Conservation (phyloP, 2,888 invertebrate genomes). For the Rhaphigaster nebulosa region DNA sequence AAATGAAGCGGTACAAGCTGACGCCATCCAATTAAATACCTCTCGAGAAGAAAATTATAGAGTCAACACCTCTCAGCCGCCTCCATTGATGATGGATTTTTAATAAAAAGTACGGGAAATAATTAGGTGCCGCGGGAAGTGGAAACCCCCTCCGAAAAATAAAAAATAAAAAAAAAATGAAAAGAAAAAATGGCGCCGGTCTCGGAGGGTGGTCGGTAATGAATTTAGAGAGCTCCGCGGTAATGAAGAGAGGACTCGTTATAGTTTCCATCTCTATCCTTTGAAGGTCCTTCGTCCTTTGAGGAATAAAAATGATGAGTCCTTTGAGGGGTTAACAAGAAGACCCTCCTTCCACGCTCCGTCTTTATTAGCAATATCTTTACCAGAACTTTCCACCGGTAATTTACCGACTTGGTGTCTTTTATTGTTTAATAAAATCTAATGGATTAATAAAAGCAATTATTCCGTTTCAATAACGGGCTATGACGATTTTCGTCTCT, state of each 20-base stretch:
- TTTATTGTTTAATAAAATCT: constrained; percentile 13
- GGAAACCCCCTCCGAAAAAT: background rate
- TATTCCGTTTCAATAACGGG: background rate
- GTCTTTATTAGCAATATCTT: constrained; percentile 48
- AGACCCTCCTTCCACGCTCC: background rate
- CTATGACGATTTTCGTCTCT: background rate
- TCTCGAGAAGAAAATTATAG: constrained; percentile 22
- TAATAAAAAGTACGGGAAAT: constrained; percentile 43
- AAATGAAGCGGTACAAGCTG: constrained; percentile 39
- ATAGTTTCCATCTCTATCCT: constrained; percentile 42
- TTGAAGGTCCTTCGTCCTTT: constrained; percentile 39
- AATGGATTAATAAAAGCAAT: constrained; percentile 9
- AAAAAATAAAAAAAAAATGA: background rate
- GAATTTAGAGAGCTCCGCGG: constrained; percentile 36
- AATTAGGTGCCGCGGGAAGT: constrained; percentile 47
- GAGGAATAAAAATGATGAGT: constrained; percentile 49
- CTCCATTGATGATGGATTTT: constrained; percentile 48
- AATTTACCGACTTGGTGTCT: background rate
- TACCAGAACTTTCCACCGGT: background rate
- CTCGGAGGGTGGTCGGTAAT: constrained; percentile 18
- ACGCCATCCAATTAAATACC: constrained; percentile 39
- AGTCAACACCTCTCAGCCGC: constrained; percentile 10
- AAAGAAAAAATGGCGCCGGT: constrained; percentile 38
- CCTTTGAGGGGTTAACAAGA: constrained; percentile 46
- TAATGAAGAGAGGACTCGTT: constrained; percentile 43